A percentile compares a stretch with the other conserved stretches of the same genome.
Conservation (phyloP, 2,113 vertebrate species). For the Trinectes maculatus region DNA sequence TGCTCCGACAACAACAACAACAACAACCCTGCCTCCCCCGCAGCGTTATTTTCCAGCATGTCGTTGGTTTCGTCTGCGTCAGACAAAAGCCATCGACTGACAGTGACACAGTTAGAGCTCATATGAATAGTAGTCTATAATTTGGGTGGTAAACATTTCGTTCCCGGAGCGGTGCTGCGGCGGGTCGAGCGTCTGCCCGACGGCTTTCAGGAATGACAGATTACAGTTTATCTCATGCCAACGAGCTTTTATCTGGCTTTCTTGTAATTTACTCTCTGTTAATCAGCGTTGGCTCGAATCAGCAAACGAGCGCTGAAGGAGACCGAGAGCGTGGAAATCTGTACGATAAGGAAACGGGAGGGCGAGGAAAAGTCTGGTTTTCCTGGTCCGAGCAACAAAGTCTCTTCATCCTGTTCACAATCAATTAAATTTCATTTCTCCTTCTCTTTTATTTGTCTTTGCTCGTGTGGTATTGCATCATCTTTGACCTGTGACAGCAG, state of each 20-base stretch:
- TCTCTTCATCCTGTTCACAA: too few species aligned
- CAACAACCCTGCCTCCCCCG: background rate
- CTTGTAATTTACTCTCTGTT: slow-evolving; percentile 27
- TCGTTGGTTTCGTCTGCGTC: background rate
- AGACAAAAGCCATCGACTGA: slow-evolving; percentile 5
- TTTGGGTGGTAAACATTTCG: slow-evolving; percentile 32
- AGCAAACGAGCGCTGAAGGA: background rate
- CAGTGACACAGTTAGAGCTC: too few species aligned
- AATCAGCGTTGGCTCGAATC: background rate
- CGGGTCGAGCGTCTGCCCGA: background rate
- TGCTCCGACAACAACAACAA: too few species aligned
- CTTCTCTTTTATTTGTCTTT: too few species aligned
- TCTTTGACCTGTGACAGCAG: too few species aligned
- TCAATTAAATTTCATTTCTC: too few species aligned
- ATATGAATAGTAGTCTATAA: slow-evolving; percentile 13
- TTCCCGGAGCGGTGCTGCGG: slow-evolving; percentile 3
- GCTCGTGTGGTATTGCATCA: too few species aligned
- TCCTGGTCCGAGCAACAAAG: too few species aligned
- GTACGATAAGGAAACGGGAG: background rate
- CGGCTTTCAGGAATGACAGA: slow-evolving; percentile 28
- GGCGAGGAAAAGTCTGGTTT: too few species aligned
- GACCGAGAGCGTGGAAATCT: background rate
- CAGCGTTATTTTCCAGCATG: background rate
- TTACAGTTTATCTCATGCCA: slow-evolving; percentile 36
- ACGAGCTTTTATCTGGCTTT: slow-evolving; percentile 23